Percentiles rank a stretch among this genome's conserved stretches.
Conservation (phyloP, 2,113 vertebrate species). For the Pachycephala philippinensis region DNA sequence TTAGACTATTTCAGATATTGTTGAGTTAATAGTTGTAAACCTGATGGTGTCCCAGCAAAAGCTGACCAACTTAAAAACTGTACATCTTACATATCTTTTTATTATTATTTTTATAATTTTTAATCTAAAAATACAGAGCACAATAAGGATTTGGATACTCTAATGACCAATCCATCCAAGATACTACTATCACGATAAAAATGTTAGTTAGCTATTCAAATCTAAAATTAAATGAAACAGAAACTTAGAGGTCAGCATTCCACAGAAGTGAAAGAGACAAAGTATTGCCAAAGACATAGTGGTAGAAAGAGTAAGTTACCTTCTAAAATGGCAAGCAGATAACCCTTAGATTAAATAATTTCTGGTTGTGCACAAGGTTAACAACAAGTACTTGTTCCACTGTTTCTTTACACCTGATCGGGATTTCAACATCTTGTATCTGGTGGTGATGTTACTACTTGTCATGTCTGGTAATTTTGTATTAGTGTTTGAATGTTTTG, state of each 20-base stretch:
- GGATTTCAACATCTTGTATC: not conserved
- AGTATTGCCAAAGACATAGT: not conserved
- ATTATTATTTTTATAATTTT: not conserved
- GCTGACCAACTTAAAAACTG: not conserved
- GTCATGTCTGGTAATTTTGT: constrained; percentile 5
- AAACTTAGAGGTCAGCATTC: not conserved
- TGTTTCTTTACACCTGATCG: constrained; percentile 6
- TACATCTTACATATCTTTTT: not conserved
- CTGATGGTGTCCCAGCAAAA: not conserved
- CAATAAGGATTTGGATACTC: not conserved
- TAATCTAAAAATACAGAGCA: not conserved
- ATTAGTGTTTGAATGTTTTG: constrained; percentile 35
- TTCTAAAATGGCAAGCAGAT: not conserved
- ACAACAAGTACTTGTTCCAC: not conserved
- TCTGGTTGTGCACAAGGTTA: not conserved
- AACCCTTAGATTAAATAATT: not conserved
- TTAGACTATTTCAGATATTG: not conserved
- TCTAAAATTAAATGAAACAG: not conserved
- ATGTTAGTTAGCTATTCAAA: not conserved
- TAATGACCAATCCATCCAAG: not conserved
- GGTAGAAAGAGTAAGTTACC: not conserved
- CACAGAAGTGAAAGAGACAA: not conserved
- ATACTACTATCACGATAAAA: not conserved
- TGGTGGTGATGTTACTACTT: not conserved
- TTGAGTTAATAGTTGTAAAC: not conserved